Conservation (phyloP, 2,888 invertebrate genomes). For the Drosophila longiperda region DNA sequence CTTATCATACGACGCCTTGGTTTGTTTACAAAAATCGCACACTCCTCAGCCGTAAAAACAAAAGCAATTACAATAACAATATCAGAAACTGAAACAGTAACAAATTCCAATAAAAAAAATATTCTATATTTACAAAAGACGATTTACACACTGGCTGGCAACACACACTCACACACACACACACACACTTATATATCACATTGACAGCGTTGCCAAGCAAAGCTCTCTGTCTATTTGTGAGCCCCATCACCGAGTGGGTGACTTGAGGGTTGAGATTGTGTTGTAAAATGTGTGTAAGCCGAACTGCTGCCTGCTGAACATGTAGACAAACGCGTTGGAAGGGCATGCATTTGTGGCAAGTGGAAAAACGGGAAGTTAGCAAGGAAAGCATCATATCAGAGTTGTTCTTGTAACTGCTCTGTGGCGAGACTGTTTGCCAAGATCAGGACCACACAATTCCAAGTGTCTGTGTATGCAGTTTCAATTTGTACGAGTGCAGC, state of each 20-base stretch:
- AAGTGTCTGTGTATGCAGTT: slow-evolving; percentile 2
- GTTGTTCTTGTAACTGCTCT: slow-evolving; percentile 48
- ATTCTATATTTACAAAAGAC: slow-evolving; percentile 72
- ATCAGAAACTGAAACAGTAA: slow-evolving; percentile 17
- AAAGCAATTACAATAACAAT: slow-evolving; percentile 40
- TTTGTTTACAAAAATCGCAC: slow-evolving; percentile 71
- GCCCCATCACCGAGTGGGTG: slow-evolving; percentile 7
- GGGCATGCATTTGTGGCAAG: slow-evolving; percentile 30
- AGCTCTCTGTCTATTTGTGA: slow-evolving; percentile 55
- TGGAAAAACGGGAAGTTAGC: slow-evolving; percentile 43
- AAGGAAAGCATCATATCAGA: slow-evolving; percentile 58
- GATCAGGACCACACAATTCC: slow-evolving; percentile 22
- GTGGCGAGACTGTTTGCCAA: slow-evolving; percentile 51
- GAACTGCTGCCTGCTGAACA: slow-evolving; percentile 69
- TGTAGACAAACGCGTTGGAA: slow-evolving; percentile 50
- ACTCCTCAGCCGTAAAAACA: slow-evolving; percentile 47
- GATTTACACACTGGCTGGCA: slow-evolving; percentile 65
- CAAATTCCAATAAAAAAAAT: slow-evolving; percentile 25
- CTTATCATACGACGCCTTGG: slow-evolving; percentile 73
- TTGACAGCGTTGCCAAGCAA: not conserved
- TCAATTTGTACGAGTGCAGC: slow-evolving; percentile 25
- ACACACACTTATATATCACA: not conserved
- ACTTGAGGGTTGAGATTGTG: slow-evolving; percentile 63
- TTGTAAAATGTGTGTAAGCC: slow-evolving; percentile 78
- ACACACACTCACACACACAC: not conserved